These are phyloP conservation scores for Andricus quercusramuli DNA, from an alignment of 2,888 invertebrate species.

Conservation along the genomic window DNA sequence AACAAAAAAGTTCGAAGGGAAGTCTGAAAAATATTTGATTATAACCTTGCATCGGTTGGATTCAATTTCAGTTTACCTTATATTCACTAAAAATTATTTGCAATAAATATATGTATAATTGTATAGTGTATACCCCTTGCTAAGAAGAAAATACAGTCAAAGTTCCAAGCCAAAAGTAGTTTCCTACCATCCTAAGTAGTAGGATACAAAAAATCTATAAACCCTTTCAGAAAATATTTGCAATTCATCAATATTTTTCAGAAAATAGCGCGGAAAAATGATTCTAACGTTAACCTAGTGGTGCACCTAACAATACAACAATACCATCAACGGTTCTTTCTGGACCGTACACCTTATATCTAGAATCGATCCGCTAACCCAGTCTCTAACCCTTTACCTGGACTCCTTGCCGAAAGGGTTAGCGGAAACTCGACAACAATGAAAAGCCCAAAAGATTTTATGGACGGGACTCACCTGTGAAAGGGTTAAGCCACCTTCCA, in stretches of 20 bases:
- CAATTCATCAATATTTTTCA: not conserved
- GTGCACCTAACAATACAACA: not conserved
- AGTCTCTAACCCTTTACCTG: conserved; percentile 71
- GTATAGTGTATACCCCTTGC: too few relatives aligned
- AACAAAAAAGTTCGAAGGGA: too few relatives aligned
- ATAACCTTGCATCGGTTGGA: too few relatives aligned
- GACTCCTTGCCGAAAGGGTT: conserved; percentile 65
- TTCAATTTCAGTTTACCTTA: too few relatives aligned
- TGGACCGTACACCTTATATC: conserved; percentile 44
- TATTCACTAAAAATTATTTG: too few relatives aligned
- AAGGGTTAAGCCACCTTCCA: conserved; percentile 66
- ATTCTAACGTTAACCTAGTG: not conserved
- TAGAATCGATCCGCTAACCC: conserved; percentile 69
- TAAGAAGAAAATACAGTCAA: too few relatives aligned
- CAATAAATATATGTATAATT: too few relatives aligned
- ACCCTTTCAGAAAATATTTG: too few relatives aligned
- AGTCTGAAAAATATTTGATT: too few relatives aligned
- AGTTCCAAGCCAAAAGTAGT: too few relatives aligned
- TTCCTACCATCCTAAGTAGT: too few relatives aligned
- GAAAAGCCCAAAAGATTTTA: conserved; percentile 58
- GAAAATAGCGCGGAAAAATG: not conserved
- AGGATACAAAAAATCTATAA: accelerated
- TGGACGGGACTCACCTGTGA: conserved; percentile 71
- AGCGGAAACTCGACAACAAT: conserved; percentile 68
- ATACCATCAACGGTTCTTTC: conserved; percentile 45